phyloP scores from a whole-genome alignment of 37 sponge, comb jelly and placozoan species.

The Chondrilla cf. caribensis region DNA sequence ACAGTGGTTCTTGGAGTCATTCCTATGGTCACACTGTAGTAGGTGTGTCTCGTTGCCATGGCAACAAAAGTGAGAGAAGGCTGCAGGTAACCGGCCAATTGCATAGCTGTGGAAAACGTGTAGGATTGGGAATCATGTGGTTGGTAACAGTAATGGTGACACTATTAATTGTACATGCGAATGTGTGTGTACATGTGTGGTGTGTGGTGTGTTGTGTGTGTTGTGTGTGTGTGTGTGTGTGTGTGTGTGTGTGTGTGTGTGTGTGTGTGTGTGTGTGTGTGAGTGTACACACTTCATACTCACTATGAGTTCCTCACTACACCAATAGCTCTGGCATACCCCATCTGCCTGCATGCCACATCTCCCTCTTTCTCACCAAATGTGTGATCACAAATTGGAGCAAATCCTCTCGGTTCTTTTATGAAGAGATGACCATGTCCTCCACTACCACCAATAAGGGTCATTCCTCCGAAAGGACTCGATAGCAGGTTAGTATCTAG shows the following conservation, averaged over 20 bases:
- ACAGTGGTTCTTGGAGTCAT: not conserved
- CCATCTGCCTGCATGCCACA: conserved; percentile 1
- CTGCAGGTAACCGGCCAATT: not conserved
- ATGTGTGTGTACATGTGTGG: no score
- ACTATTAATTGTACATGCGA: no score
- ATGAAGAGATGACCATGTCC: conserved; percentile 4
- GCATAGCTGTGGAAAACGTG: no score
- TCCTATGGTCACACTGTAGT: not conserved
- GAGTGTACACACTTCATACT: no score
- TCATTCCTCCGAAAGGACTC: no score
- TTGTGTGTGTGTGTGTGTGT: no score
- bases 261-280: no score
- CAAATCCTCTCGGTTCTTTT: not conserved
- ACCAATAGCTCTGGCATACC: not conserved
- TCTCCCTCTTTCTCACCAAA: not conserved
- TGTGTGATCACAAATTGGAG: not conserved
- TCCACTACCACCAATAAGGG: not conserved
- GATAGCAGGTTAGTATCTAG: no score
- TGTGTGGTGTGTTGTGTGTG: no score
- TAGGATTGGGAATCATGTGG: no score
- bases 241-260: no score
- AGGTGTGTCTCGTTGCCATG: conserved; percentile 8
- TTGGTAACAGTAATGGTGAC: no score
- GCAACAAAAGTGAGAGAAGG: not conserved
- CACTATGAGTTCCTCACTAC: not conserved